Percentiles rank a stretch among this genome's conserved stretches.
phyloP scores from a whole-genome alignment of 2,888 invertebrate species.

The Notodonta dromedarius region DNA sequence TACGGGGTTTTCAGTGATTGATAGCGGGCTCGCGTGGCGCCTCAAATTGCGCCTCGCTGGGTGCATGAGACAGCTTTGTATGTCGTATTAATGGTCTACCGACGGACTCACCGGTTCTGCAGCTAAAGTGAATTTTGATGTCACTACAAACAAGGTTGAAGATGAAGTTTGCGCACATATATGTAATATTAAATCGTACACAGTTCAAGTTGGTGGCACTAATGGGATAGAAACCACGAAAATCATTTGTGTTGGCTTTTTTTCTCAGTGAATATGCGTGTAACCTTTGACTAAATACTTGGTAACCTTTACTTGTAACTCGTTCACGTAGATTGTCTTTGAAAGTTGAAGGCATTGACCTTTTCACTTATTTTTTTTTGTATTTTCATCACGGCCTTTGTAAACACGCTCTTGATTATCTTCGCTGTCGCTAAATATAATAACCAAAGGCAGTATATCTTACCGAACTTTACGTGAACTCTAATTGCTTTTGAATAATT shows the following conservation, averaged over 20 bases:
- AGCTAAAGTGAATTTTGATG: constrained; percentile 43
- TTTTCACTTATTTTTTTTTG: background rate
- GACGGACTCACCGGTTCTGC: background rate
- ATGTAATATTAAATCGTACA: background rate
- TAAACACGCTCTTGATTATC: background rate
- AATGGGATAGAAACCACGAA: too few species aligned
- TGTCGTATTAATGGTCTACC: constrained; percentile 38
- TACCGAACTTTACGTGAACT: constrained; percentile 22
- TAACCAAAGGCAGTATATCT: constrained; percentile 15
- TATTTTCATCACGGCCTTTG: background rate
- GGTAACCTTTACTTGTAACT: too few species aligned
- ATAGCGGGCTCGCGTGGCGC: constrained; percentile 50
- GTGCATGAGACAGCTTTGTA: constrained; percentile 33
- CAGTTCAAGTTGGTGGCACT: too few species aligned
- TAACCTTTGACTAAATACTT: too few species aligned
- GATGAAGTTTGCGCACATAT: background rate
- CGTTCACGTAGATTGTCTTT: too few species aligned
- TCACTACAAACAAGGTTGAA: constrained; percentile 5
- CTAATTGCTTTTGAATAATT: constrained; percentile 21
- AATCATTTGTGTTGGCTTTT: too few species aligned
- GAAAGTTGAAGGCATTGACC: background rate
- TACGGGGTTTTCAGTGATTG: constrained; percentile 49
- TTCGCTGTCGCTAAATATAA: constrained; percentile 2
- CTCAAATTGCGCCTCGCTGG: constrained; percentile 41
- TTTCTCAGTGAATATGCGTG: too few species aligned